phyloP scores from a whole-genome alignment of 1,140 invertebrate genomes.

The Chrysopa pallens region DNA sequence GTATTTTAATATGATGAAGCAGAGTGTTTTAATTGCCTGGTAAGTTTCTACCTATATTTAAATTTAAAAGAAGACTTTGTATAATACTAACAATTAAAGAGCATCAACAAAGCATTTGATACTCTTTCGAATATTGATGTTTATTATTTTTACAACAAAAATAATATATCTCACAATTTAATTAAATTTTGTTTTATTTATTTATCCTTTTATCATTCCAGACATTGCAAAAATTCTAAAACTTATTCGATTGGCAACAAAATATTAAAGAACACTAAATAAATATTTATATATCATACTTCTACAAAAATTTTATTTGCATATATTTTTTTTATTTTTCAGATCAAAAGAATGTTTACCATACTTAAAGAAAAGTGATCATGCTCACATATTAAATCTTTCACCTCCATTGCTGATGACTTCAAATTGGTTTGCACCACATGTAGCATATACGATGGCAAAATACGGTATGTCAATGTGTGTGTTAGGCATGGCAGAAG shows the following conservation, averaged over 20 bases:
- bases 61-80: no score
- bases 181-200: no score
- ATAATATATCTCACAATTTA: no score
- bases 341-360: slow-evolving; percentile 89
- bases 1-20: no score
- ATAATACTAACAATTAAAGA: no score
- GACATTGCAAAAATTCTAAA: no score
- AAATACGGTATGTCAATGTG: slow-evolving; percentile 99
- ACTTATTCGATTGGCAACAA: neutral
- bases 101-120: no score
- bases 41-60: no score
- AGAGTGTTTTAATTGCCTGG: no score
- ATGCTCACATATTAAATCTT: slow-evolving; percentile 92
- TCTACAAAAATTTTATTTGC: neutral
- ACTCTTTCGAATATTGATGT: no score
- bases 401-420: slow-evolving; percentile 88
- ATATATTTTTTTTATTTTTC: slow-evolving; percentile 15
- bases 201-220: no score
- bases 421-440: slow-evolving; percentile 78
- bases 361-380: slow-evolving; percentile 69
- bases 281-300: neutral
- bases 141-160: no score
- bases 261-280: neutral
- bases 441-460: slow-evolving; percentile 95
- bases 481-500: slow-evolving; percentile 87